Evolutionary conservation across 2,113 vertebrate genomes (phyloP), one percentile per base, ranked within the genome.

Genomic region (Geococcyx californianus): DNA sequence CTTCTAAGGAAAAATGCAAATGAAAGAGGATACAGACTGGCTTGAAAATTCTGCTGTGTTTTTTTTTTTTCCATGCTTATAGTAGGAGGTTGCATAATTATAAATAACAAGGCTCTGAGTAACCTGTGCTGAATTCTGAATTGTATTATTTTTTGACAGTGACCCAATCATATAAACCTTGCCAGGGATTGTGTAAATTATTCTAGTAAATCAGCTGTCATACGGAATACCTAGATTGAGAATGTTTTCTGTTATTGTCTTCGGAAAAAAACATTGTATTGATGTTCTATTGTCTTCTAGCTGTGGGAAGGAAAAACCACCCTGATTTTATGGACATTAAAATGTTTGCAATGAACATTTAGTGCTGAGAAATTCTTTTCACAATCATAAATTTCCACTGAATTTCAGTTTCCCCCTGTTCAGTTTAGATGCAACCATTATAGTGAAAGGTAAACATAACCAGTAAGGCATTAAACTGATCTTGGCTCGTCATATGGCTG

Each of bases 201-300:
- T n/a, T 55, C 42, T 70, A 74, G 44, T 74, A 83, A 66, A 0
- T 80, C 60, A 93, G 38, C 2, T 0, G 0, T 16, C 12, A 31
- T 25, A 33, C 18, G 60, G 20, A 84, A 58, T 51, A 90, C 23
- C 17, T 72, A 36, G 40, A 49, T 5, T 78, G 25, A 81, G 91
- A 74, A 78, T 20, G 10, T 3, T 93, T 75, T 63, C 75, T 19
- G 13, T 38, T 84, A 72, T 16, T 72, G 7, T 29, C 23, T 77
- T 56, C 10, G 26, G 21, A 55, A 80, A 49, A 77, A 86, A 11
- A 4, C 20, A 68, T 84, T 81, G 11, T 52, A 36, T 28, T 74
- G 38, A 38, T 40, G 86, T 63, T 67, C 10, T 49, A 3, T 38
- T 44, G 1, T 38, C 25, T 60, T 80, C 63, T 64, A 72, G 19